Base-by-base conservation (phyloP, 1,140 invertebrate species). In the Agrypnia vestita region DNA sequence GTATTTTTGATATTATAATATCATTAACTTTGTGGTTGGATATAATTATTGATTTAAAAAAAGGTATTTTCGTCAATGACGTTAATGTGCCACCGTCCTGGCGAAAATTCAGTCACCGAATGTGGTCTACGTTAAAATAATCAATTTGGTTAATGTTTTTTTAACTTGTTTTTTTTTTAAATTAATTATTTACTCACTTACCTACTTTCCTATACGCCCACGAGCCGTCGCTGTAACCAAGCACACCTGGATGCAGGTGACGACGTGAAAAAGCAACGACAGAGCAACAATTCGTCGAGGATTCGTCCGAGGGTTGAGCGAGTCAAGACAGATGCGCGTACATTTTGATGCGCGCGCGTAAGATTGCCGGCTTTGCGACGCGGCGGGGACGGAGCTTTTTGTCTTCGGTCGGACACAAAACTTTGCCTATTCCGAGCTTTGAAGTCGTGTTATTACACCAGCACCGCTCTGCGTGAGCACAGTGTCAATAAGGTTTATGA, bases 391-490 rank as follows among this genome's bases (percentile, higher is more conserved):
- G 46, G 17, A 71, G 44, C 47, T 76, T 81, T 81, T 73, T 11
- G 69, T 59, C 74, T 46, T 55, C 47, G 55, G 21, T 78, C 76
- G 76, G 80, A 76, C 77, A 76, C 56, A 79, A 82, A 82, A 82
- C 80, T 79, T 82, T 82, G 53, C 44, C 55, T 71, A 76, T 69
- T 62, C 74, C 49, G 76, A 79, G 80, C 81, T 82, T 82, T 82
- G 80, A 78, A 78, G 47, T 59, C 46, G 35, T 78, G 67, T 78
- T 72, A 59, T 72, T 78, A 61, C 67, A 71, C 67, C 76, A 59
- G 25, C 25, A 74, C 71, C 67, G 46, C 67, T 71, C 49, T 71
- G 46, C 17, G 47, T 71, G 47, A 53, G 67, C 17, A 49, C 17
- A 21, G 67, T 35, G 46, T 74, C 19, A 74, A 74, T 55, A 55